Percentiles rank a stretch among this genome's conserved stretches.
Conservation (phyloP, 2,888 invertebrate genomes). For the Biston stratarius region DNA sequence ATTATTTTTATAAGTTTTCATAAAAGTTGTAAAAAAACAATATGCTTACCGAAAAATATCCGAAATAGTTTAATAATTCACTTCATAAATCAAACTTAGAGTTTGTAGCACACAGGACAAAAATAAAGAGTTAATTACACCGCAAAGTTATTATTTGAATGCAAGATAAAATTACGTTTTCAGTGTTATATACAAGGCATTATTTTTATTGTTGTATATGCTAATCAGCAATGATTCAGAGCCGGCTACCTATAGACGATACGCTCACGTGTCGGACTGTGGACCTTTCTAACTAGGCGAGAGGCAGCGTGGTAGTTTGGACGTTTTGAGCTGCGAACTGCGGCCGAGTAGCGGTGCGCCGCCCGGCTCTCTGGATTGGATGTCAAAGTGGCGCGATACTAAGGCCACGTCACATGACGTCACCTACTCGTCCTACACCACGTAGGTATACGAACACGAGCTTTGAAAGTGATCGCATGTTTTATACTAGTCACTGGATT, state of each 20-base stretch:
- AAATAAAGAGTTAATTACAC: slow-evolving; percentile 23
- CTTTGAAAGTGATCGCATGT: slow-evolving; percentile 50
- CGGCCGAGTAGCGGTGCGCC: slow-evolving; percentile 34
- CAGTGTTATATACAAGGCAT: slow-evolving; percentile 41
- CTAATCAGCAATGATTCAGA: slow-evolving; percentile 40
- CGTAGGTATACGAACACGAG: slow-evolving; percentile 50
- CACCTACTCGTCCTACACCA: slow-evolving; percentile 36
- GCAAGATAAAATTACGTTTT: slow-evolving; percentile 34
- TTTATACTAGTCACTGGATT: background rate
- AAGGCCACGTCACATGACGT: slow-evolving; percentile 72
- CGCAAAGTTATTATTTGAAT: slow-evolving; percentile 33
- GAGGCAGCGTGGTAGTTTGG: slow-evolving; percentile 46
- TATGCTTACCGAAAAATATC: slow-evolving; percentile 22
- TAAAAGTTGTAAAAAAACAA: background rate
- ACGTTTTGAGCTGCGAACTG: slow-evolving; percentile 39
- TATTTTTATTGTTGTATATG: slow-evolving; percentile 25
- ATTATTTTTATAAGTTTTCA: background rate
- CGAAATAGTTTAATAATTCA: slow-evolving; percentile 11
- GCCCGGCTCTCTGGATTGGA: slow-evolving; percentile 68
- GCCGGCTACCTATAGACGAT: slow-evolving; percentile 50
- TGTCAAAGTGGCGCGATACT: slow-evolving; percentile 76
- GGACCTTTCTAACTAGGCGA: slow-evolving; percentile 45
- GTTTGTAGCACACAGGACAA: slow-evolving; percentile 20
- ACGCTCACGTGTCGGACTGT: slow-evolving; percentile 69
- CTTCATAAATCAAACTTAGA: slow-evolving; percentile 3